Conservation (phyloP, 2,888 invertebrate genomes). For the Drosophila prostipennis region DNA sequence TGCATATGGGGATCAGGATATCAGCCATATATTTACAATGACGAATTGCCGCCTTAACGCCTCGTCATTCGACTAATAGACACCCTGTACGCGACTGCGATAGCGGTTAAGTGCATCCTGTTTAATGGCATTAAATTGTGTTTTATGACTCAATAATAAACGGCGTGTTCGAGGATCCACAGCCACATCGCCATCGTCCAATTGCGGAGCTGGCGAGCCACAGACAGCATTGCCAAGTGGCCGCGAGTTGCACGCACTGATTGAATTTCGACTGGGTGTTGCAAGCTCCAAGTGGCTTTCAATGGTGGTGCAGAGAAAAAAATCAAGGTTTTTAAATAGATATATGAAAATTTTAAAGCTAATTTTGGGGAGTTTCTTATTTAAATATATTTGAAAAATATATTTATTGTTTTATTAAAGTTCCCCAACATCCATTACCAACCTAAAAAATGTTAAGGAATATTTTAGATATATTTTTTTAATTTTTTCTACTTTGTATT, state of each 20-base stretch:
- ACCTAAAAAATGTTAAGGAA: no score
- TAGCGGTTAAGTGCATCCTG: slow-evolving; percentile 63
- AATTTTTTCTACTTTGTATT: no score
- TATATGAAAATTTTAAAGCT: no score
- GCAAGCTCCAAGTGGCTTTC: slow-evolving; percentile 26
- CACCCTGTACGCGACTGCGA: slow-evolving; percentile 51
- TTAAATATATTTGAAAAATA: no score
- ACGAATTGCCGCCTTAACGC: slow-evolving; percentile 44
- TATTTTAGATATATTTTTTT: no score
- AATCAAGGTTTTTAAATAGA: neutral
- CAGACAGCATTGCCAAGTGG: slow-evolving; percentile 68
- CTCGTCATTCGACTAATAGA: slow-evolving; percentile 45
- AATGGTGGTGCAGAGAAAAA: slow-evolving; percentile 7
- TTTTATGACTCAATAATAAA: slow-evolving; percentile 71
- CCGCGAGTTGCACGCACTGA: slow-evolving; percentile 68
- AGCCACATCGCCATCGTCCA: slow-evolving; percentile 8
- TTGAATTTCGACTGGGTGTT: slow-evolving; percentile 66
- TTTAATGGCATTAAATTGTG: slow-evolving; percentile 65
- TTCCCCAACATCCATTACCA: no score
- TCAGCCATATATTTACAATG: slow-evolving; percentile 24
- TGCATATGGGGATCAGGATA: slow-evolving; percentile 33
- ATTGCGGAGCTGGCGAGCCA: slow-evolving; percentile 39
- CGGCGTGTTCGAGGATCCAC: slow-evolving; percentile 3
- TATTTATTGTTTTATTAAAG: no score
- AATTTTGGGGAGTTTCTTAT: no score